Percentiles rank a stretch among this genome's conserved stretches.
Conservation (phyloP, 2,797 vertebrate species). For the Anisognathus igniventris region DNA sequence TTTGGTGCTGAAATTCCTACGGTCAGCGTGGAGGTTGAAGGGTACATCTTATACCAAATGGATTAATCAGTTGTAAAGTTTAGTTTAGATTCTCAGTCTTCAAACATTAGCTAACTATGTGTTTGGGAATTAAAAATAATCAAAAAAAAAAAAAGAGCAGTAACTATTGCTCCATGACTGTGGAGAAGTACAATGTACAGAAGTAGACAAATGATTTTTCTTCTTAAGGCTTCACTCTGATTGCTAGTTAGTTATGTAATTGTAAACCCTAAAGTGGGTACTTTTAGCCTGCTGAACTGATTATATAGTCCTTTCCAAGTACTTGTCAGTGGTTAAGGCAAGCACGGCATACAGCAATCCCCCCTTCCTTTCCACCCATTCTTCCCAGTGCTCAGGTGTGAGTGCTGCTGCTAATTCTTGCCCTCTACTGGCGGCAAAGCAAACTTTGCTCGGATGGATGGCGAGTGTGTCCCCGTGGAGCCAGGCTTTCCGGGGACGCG, state of each 20-base stretch:
- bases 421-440: background rate
- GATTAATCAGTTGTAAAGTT: background rate
- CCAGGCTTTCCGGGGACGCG: rapidly evolving
- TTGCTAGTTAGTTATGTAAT: background rate
- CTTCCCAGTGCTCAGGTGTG: no score
- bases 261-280: rapidly evolving
- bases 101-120: background rate
- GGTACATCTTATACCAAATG: background rate
- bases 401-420: background rate
- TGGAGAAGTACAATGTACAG: no score
- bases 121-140: background rate
- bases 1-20: background rate
- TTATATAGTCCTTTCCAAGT: background rate
- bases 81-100: background rate
- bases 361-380: background rate
- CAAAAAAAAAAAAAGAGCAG: background rate
- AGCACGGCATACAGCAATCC: rapidly evolving
- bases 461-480: rapidly evolving
- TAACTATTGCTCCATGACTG: background rate
- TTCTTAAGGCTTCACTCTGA: background rate
- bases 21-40: background rate
- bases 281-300: background rate
- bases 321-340: background rate
- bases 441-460: rapidly evolving
- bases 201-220: background rate